Evolutionary conservation across 30 jellyfish, hydroid and myxozoan species (phyloP), one percentile per base, ranked within the genome.

Genomic region (Aurelia sp.): DNA sequence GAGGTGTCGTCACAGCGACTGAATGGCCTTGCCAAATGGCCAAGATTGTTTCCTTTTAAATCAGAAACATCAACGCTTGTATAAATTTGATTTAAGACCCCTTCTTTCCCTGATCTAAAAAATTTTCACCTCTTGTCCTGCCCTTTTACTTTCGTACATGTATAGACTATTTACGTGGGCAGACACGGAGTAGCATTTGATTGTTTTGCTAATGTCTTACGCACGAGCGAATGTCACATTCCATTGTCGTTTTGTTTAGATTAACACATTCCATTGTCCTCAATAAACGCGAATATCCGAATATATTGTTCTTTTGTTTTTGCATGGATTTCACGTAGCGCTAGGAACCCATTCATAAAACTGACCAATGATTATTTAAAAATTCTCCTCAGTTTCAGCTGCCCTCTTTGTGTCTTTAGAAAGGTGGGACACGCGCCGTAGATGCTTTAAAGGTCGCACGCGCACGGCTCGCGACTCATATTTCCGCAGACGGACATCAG

Each of bases 381-480:
- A 76, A 72, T 84, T 76, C 21, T 48, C 71, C 65, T 13, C 41
- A 22, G 73, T 15, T 67, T 84, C 93, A 84, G 93, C 93, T 84
- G 93, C 93, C 87, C 65, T 72, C 70, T 73, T 84, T 84, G 93
- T 84, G 66, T 66, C 86, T 74, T 13, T 84, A 84, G 93, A 84
- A 84, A 59, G 60, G 21, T 52, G 69, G 69, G 87, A 84, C 93
- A 84, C 93, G 93, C 93, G 93, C 87, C 93, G 84, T 37, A 48
- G 82, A 55, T 57, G 93, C 76, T 84, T 84, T 70, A 84, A 68
- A 84, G 84, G 81, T 64, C 82, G 90, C 82, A 84, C 93, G 93
- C 93, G 93, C 41, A 84, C 75, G 93, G 87, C 93, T 84, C 93
- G 93, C 93, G 93, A 84, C 93, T 70, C 87, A 73, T 73, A 71